Evolutionary conservation across 2,888 invertebrate species (phyloP), one percentile per base, ranked within the genome.

Genomic region (Hofmannophila pseudospretella): DNA sequence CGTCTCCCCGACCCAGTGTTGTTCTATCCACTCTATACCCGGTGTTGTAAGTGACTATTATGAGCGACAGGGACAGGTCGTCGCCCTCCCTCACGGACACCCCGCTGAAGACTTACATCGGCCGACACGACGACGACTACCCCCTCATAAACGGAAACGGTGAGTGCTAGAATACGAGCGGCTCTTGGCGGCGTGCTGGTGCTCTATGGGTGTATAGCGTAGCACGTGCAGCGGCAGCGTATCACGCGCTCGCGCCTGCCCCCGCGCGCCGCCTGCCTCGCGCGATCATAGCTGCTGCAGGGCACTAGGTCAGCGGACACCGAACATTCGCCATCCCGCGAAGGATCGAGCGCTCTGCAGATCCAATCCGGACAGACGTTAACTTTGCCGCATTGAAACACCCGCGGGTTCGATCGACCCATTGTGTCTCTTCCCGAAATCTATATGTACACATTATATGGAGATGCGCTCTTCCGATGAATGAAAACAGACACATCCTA

Each of bases 11-110:
- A 65, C 52, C 61, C 56, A 54, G 71, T 78, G 73, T 74, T 70
- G 67, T 77, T 63, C 59, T 71, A 63, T 66, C 58, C 57, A 55
- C 51, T 66, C 61, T 58, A 46, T 49, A 51, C 53, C 63, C 69
- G 67, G 74, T 75, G 80, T 68, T 69, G 45, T 66, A 76, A 81
- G 85, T 85, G 85, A 89, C 89, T 91, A 92, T 90, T 90, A 94
- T 94, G 94, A 94, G 94, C 89, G 94, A 94, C 91, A 94, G 94
- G 91, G 94, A 94, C 90, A 93, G 93, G 89, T 92, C 91, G 87
- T 94, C 94, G 89, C 94, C 94, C 85, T 94, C 93, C 90, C 91
- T 94, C 85, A 91, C 94, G 89, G 94, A 94, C 90, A 93, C 93
- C 89, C 94, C 94, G 88, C 90, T 92, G 78, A 94, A 94, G 90